A percentile compares a stretch with the other conserved stretches of the same genome.
Conservation (phyloP, 2,797 vertebrate species). For the Schizopygopsis malacanthus region DNA sequence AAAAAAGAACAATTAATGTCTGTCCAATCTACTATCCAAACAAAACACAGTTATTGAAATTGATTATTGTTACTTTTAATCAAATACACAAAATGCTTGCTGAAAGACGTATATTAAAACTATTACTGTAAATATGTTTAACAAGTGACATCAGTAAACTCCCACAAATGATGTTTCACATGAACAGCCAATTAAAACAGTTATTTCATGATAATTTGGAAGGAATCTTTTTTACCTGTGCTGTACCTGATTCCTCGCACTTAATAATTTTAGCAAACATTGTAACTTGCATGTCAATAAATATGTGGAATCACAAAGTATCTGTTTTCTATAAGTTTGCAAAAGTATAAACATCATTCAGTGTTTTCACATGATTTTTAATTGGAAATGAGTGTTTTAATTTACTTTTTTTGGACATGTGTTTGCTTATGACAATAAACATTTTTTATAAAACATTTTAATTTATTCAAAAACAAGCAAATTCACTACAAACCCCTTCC, state of each 20-base stretch:
- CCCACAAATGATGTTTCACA: not conserved
- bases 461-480: too few species aligned
- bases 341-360: not conserved
- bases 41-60: not conserved
- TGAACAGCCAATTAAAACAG: conserved; percentile 35
- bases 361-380: not conserved
- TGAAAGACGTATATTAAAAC: not conserved
- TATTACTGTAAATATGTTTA: not conserved
- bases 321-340: not conserved
- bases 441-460: not conserved
- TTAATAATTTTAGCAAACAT: not conserved
- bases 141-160: not conserved
- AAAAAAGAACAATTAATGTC: not conserved
- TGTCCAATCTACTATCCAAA: not conserved
- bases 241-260: not conserved
- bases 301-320: not conserved
- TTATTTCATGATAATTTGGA: not conserved
- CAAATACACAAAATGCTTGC: not conserved
- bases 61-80: not conserved
- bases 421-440: not conserved
- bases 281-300: not conserved
- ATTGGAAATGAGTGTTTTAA: not conserved
- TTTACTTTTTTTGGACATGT: not conserved
- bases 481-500: not conserved
- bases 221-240: not conserved